phyloP scores from a whole-genome alignment of 2,797 vertebrate genomes.

The Sylvia borin region DNA sequence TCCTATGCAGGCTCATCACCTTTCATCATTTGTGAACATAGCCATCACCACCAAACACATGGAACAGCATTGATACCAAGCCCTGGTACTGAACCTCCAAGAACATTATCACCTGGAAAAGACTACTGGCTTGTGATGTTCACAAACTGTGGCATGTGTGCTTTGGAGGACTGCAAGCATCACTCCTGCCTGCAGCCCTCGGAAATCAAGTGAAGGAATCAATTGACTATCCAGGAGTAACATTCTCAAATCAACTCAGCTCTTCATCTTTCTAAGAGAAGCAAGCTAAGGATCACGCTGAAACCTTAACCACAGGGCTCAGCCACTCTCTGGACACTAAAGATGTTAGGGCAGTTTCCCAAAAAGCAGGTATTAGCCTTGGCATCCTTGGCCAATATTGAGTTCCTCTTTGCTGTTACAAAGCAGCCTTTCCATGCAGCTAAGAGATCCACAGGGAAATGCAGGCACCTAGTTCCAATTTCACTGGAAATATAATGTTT shows the following conservation, averaged over 20 bases:
- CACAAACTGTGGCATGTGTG: neutral
- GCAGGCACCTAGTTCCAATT: neutral
- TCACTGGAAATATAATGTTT: neutral
- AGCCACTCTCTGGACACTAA: neutral
- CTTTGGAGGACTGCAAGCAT: neutral
- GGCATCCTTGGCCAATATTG: neutral
- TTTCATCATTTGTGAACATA: neutral
- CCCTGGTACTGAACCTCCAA: neutral
- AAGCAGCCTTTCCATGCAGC: neutral
- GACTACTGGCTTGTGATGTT: neutral
- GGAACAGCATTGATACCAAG: neutral
- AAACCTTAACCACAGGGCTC: slow-evolving; percentile 23
- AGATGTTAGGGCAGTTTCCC: slow-evolving; percentile 34
- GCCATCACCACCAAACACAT: neutral
- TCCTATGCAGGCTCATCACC: neutral
- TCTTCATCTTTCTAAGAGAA: slow-evolving; percentile 29
- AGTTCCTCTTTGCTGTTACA: neutral
- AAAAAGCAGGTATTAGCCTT: slow-evolving; percentile 26
- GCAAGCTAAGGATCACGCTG: slow-evolving; percentile 3
- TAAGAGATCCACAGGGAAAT: neutral
- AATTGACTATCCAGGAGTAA: slow-evolving; percentile 12
- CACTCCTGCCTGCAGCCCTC: neutral
- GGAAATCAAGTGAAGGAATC: neutral
- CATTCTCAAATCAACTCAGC: slow-evolving; percentile 13
- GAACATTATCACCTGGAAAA: neutral